A percentile compares a stretch with the other conserved stretches of the same genome.
phyloP scores from a whole-genome alignment of 2,113 vertebrate species.

The Notothenia coriiceps region DNA sequence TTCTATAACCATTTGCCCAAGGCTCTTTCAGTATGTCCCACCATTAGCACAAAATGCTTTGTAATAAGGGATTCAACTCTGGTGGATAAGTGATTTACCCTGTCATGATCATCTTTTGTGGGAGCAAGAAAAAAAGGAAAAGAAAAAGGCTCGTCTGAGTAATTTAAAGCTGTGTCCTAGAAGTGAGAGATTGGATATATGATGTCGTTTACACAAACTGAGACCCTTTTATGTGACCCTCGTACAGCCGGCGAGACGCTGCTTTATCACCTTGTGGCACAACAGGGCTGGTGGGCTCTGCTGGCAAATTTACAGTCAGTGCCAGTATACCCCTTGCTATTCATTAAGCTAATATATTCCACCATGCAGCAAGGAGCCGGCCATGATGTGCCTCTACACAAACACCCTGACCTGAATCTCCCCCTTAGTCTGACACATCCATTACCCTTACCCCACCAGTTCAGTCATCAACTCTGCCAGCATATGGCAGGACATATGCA shows the following conservation, averaged over 20 bases:
- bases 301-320: constrained; percentile 69
- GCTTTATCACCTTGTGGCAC: constrained; percentile 69
- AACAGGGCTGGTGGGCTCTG: constrained; percentile 33
- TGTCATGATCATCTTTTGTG: constrained; percentile 54
- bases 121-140: neutral
- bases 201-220: constrained; percentile 76
- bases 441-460: constrained; percentile 32
- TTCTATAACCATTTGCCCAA: constrained; percentile 54
- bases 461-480: constrained; percentile 41
- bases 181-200: constrained; percentile 73
- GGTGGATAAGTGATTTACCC: constrained; percentile 53
- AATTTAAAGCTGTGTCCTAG: constrained; percentile 69
- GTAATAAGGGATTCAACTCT: constrained; percentile 45
- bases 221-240: constrained; percentile 77
- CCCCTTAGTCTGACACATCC: constrained; percentile 51
- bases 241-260: constrained; percentile 43
- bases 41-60: constrained; percentile 49
- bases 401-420: constrained; percentile 71
- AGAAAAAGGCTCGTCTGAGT: constrained; percentile 31
- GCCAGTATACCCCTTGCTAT: constrained; percentile 53
- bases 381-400: constrained; percentile 60
- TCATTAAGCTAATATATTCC: constrained; percentile 84
- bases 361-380: constrained; percentile 42
- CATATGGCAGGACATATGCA: constrained; percentile 36
- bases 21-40: constrained; percentile 31